phyloP scores from a whole-genome alignment of 2,888 invertebrate genomes.

The Tinea pellionella region DNA sequence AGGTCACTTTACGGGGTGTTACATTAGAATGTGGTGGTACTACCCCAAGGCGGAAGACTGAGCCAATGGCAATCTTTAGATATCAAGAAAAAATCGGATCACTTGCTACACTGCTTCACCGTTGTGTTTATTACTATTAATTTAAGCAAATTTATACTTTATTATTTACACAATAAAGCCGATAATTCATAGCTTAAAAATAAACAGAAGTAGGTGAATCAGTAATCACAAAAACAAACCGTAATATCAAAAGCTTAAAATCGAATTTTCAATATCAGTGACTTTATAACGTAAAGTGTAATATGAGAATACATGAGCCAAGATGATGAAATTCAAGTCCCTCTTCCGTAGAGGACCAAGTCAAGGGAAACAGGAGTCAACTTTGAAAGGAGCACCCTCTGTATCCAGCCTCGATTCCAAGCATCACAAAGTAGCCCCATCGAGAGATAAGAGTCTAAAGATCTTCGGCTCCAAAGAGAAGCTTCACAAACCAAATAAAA shows the following conservation, averaged over 20 bases:
- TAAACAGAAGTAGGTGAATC: too few relatives aligned
- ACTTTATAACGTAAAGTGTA: conserved; percentile 9
- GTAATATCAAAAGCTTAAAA: neutral
- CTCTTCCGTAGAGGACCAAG: conserved; percentile 90
- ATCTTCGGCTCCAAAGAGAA: conserved; percentile 67
- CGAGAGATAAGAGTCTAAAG: conserved; percentile 56
- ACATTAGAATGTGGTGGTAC: too few relatives aligned
- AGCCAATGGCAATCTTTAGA: too few relatives aligned
- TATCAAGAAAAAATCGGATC: too few relatives aligned
- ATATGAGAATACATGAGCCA: conserved; percentile 26
- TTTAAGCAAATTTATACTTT: too few relatives aligned
- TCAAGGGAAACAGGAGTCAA: conserved; percentile 63
- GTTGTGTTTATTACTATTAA: too few relatives aligned
- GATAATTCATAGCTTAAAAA: too few relatives aligned
- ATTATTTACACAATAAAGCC: too few relatives aligned
- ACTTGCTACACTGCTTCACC: too few relatives aligned
- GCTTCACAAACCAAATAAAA: conserved; percentile 58
- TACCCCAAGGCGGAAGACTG: too few relatives aligned
- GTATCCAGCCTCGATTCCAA: conserved; percentile 75
- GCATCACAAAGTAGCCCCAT: conserved; percentile 64
- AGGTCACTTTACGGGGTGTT: too few relatives aligned
- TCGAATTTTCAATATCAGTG: conserved; percentile 1
- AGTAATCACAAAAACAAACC: neutral
- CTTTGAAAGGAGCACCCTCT: conserved; percentile 73
- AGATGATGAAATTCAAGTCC: conserved; percentile 93